Evolutionary conservation across 2,888 invertebrate species (phyloP).

Genomic region (Himalopsyche tibetana): DNA sequence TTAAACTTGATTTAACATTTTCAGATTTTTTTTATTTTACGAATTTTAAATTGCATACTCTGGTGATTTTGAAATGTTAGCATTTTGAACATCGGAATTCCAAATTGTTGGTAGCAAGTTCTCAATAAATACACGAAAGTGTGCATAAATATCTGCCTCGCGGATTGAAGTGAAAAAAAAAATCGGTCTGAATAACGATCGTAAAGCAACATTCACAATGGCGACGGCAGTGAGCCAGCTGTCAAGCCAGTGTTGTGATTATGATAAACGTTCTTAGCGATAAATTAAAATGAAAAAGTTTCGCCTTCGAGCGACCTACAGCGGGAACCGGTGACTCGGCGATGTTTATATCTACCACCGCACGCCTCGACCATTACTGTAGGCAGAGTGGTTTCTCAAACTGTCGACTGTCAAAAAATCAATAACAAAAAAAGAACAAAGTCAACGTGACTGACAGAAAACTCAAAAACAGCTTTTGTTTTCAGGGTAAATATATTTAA

Average conservation of each 20-base stretch:
- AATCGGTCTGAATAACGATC: slow-evolving; percentile 23
- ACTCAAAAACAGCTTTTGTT: no score
- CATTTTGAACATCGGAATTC: no score
- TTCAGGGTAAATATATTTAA: no score
- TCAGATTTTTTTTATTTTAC: no score
- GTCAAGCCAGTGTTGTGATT: slow-evolving; percentile 65
- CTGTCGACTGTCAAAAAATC: not conserved
- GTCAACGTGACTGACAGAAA: not conserved
- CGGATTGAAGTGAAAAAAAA: slow-evolving; percentile 41
- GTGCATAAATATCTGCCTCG: slow-evolving; percentile 18
- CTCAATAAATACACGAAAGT: not conserved
- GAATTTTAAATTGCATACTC: no score
- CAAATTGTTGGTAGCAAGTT: not conserved
- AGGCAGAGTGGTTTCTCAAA: slow-evolving; percentile 7
- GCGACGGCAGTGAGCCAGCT: slow-evolving; percentile 60
- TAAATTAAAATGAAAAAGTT: slow-evolving; percentile 65
- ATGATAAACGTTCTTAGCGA: slow-evolving; percentile 64
- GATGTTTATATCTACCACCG: slow-evolving; percentile 23
- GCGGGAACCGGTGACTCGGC: slow-evolving; percentile 38
- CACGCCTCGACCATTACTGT: slow-evolving; percentile 37
- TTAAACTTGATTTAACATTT: no score
- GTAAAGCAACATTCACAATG: slow-evolving; percentile 34
- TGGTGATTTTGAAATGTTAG: no score
- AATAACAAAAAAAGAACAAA: not conserved
- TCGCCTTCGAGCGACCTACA: slow-evolving; percentile 59